Conservation (phyloP, 2,113 vertebrate species). For the Spea bombifrons region DNA sequence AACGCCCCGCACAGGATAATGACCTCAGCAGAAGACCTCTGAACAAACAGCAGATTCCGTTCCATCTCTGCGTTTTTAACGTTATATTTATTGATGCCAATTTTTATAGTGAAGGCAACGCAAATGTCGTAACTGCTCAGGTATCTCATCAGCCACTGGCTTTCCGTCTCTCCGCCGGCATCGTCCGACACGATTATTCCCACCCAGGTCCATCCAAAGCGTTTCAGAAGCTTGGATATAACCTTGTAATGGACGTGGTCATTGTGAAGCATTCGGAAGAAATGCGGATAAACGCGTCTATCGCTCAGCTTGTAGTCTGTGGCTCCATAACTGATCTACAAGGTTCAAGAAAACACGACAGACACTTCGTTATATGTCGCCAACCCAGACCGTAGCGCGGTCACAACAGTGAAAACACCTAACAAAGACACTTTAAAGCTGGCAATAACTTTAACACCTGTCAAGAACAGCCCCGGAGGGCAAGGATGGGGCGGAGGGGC, state of each 20-base stretch:
- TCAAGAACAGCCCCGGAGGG: no score
- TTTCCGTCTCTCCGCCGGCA: not conserved
- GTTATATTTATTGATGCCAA: not conserved
- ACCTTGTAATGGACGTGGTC: not conserved
- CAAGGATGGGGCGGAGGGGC: no score
- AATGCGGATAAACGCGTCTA: not conserved
- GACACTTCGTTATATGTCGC: not conserved
- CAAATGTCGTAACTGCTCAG: not conserved
- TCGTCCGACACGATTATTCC: not conserved
- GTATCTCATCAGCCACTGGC: not conserved
- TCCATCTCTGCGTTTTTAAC: no score
- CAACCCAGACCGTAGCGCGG: no score
- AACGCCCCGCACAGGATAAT: not conserved
- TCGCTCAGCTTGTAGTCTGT: not conserved
- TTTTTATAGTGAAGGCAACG: not conserved
- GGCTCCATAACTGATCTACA: conserved; percentile 16
- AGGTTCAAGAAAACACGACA: not conserved
- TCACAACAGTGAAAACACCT: no score
- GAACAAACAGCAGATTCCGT: not conserved
- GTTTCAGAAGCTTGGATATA: not conserved
- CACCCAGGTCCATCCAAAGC: conserved; percentile 12
- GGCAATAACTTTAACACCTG: no score
- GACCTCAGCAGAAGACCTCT: not conserved
- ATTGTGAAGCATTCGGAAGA: conserved; percentile 6
- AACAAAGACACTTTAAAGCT: no score